Evolutionary conservation across 2,797 vertebrate species (phyloP), one percentile per base, ranked within the genome.

Genomic region (Zenarchopterus dispar): DNA sequence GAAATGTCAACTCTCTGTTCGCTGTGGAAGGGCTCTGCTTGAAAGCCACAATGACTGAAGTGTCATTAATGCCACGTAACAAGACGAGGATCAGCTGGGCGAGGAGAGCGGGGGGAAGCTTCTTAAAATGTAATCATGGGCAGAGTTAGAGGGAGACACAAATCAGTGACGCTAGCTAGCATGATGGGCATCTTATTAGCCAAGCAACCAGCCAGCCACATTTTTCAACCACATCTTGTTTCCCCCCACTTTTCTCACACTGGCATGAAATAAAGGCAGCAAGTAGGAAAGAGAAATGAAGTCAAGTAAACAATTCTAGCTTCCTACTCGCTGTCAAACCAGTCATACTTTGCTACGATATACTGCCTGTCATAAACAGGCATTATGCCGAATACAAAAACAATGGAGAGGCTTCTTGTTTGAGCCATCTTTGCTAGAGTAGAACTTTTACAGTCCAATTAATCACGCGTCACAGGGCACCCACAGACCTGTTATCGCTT

Each of bases 1-100:
- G 97, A 98, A 99, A 99, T 99, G 97, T 99, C 97, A 99, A 94
- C 96, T 96, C 96, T 97, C 95, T 97, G 97, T 98, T 98, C 95
- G 84, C 92, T 76, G 94, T 94, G 95, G 96, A 97, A 97, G 94
- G 95, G 94, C 95, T 94, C 91, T 91, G 95, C 96, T 97, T 96
- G 97, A 97, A 96, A 98, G 96, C 94, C 90, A 85, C 93, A 94
- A 94, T 96, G 97, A 98, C 94, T 98, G 97, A 97, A 97, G 96
- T 97, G 96, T 98, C 97, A 97, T 98, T 98, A 98, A 96, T 95
- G 96, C 95, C 93, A 95, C 93, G 93, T 96, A 97, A 98, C 97
- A 96, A 97, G 96, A 96, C 90, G 94, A 94, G 94, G 93, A 96
- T 95, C 96, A 95, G 96, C 95, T 96, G 95, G 91, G 93, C 93